Evolutionary conservation across 2,113 vertebrate species (phyloP).

Genomic region (Anhinga anhinga): DNA sequence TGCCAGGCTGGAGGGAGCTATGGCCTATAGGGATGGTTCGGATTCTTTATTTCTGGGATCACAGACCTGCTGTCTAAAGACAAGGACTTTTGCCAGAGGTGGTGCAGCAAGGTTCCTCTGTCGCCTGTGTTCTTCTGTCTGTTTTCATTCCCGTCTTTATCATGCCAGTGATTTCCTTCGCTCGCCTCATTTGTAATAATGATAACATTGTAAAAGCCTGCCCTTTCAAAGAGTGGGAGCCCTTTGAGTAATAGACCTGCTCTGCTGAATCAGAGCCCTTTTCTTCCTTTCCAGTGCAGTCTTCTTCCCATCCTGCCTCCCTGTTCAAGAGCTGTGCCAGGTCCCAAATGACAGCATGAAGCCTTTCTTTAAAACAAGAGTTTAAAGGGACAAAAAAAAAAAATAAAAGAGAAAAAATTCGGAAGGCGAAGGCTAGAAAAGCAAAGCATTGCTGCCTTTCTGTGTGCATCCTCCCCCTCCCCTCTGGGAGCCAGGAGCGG

Average conservation of each 20-base stretch:
- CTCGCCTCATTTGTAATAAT: background rate
- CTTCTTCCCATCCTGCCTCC: background rate
- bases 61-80: background rate
- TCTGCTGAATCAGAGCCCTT: slow-evolving; percentile 15
- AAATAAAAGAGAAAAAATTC: background rate
- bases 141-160: background rate
- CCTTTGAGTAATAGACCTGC: background rate
- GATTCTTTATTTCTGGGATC: background rate
- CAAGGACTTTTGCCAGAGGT: background rate
- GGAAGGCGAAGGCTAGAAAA: background rate
- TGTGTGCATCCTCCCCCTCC: background rate
- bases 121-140: background rate
- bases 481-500: background rate
- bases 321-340: background rate
- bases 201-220: background rate
- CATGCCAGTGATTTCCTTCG: background rate
- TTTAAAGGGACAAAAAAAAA: background rate
- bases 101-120: background rate
- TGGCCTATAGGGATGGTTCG: rapidly evolving
- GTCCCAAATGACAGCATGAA: background rate
- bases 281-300: background rate
- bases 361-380: background rate
- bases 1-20: background rate
- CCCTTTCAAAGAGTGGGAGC: background rate
- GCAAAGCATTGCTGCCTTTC: background rate